phyloP scores from a whole-genome alignment of 2,888 invertebrate genomes.

The Volucella zonaria region DNA sequence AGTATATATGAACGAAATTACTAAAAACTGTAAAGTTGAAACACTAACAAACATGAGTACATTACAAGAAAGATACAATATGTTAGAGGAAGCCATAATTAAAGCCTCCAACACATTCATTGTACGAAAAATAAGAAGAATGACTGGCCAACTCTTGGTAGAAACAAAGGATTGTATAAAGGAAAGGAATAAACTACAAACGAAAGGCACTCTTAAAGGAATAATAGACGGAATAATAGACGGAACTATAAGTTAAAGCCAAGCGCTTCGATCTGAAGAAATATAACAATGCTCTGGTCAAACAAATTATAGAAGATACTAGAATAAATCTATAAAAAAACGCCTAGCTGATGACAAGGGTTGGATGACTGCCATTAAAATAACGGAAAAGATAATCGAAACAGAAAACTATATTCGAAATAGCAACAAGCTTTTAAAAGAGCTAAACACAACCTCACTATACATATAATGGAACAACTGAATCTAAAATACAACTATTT shows the following conservation, averaged over 20 bases:
- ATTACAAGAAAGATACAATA: too few relatives aligned
- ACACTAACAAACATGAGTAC: too few relatives aligned
- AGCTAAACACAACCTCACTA: neutral
- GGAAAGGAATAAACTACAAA: neutral
- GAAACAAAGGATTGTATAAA: neutral
- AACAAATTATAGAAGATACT: neutral
- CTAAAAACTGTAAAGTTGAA: too few relatives aligned
- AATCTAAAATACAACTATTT: neutral
- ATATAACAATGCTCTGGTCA: conserved; percentile 1
- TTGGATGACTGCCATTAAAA: neutral
- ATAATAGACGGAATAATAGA: neutral
- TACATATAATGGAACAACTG: neutral
- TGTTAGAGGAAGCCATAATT: too few relatives aligned
- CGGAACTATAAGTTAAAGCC: neutral
- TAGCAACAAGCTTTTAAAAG: neutral
- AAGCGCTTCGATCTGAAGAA: neutral
- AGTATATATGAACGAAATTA: too few relatives aligned
- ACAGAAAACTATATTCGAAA: neutral
- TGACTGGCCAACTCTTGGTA: neutral
- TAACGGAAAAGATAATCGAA: neutral
- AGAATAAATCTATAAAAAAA: too few relatives aligned
- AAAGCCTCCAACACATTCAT: too few relatives aligned
- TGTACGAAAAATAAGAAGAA: too few relatives aligned
- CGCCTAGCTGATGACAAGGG: too few relatives aligned
- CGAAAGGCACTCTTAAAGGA: neutral